A percentile compares a stretch with the other conserved stretches of the same genome.
These are phyloP conservation scores for Eufriesea mexicana DNA, from an alignment of 1,140 invertebrate genomes.

Conservation along the genomic window DNA sequence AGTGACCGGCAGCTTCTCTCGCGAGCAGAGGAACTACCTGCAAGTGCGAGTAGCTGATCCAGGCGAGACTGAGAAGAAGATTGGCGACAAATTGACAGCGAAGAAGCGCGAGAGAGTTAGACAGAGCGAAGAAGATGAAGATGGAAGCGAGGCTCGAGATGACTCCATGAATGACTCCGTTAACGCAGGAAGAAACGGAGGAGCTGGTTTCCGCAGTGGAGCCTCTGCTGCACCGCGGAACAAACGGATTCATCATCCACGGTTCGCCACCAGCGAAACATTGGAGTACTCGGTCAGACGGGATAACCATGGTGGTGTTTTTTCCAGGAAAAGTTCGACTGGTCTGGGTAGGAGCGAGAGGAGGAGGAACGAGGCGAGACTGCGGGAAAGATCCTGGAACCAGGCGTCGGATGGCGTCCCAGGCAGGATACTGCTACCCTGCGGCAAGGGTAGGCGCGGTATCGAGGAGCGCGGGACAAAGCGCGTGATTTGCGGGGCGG, in stretches of 20 bases:
- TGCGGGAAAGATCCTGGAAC: not conserved
- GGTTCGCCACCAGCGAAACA: not conserved
- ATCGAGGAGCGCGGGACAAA: not conserved
- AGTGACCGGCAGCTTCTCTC: not conserved
- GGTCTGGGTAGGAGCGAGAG: not conserved
- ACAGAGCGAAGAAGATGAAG: not conserved
- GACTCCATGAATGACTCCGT: no score
- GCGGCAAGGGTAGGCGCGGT: not conserved
- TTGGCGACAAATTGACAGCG: no score
- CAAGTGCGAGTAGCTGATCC: not conserved
- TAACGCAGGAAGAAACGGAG: not conserved
- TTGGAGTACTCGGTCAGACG: not conserved
- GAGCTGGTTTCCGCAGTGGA: no score
- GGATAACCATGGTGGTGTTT: not conserved
- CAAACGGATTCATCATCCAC: not conserved
- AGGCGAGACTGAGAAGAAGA: not conserved
- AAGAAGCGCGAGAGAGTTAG: fast-evolving
- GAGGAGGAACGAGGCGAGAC: not conserved
- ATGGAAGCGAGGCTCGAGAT: not conserved
- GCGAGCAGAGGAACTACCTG: slow-evolving; percentile 3
- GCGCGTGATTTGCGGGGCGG: not conserved
- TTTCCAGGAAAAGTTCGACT: not conserved
- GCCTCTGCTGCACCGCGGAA: no score
- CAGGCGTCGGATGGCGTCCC: not conserved
- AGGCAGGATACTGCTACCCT: slow-evolving; percentile 19